Percentiles rank a stretch among this genome's conserved stretches.
Conservation (phyloP, 2,113 vertebrate genomes). For the Petromus typicus region DNA sequence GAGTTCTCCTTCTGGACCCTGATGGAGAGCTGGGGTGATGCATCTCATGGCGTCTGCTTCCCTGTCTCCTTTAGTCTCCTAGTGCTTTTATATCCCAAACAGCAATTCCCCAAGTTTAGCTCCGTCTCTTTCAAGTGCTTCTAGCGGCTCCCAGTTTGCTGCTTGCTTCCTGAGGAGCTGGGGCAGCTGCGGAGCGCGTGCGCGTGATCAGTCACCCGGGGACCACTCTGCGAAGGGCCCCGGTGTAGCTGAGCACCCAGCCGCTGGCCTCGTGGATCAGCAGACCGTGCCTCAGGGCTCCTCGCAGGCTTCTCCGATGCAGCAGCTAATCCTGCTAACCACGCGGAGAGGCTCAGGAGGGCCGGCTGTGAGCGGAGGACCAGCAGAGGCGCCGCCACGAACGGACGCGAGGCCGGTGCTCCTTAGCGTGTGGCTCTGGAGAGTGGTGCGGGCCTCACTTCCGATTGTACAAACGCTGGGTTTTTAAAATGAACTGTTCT, state of each 20-base stretch:
- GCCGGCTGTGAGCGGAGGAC: too few species aligned
- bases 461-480: background rate
- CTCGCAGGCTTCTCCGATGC: accelerated
- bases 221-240: too few species aligned
- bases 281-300: background rate
- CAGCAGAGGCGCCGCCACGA: too few species aligned
- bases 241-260: too few species aligned
- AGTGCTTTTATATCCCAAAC: background rate
- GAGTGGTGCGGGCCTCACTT: background rate
- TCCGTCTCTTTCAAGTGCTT: background rate
- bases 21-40: background rate
- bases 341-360: background rate
- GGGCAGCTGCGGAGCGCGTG: accelerated
- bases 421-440: too few species aligned
- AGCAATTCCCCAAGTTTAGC: background rate
- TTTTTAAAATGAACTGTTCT: background rate
- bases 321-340: background rate
- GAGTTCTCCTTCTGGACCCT: background rate
- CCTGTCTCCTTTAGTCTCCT: background rate
- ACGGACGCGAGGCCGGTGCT: too few species aligned
- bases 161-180: background rate
- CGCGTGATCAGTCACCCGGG: too few species aligned
- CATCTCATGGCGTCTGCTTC: background rate
- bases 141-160: background rate
- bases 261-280: background rate